These are phyloP conservation scores for Gadus chalcogrammus DNA, from an alignment of 2,113 vertebrate species.

Conservation along the genomic window DNA sequence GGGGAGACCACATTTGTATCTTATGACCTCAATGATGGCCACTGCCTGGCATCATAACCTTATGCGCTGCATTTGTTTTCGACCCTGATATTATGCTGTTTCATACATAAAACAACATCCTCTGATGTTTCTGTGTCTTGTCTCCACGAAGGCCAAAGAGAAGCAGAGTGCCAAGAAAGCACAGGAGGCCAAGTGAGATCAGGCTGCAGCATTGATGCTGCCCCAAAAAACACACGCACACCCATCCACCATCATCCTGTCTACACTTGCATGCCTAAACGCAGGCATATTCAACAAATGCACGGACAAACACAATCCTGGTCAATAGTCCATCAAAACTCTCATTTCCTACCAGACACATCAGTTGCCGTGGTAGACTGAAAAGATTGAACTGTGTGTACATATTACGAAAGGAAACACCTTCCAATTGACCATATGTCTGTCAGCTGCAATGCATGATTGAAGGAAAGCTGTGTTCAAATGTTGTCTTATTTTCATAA, in stretches of 20 bases:
- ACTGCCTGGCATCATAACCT: too few relatives aligned
- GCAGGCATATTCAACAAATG: background rate
- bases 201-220: conserved; percentile 16
- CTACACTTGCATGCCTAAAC: background rate
- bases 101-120: background rate
- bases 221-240: conserved; percentile 20
- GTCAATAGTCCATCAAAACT: conserved; percentile 4
- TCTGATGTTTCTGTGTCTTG: conserved; percentile 39
- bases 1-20: too few relatives aligned
- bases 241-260: background rate
- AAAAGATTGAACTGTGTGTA: conserved; percentile 35
- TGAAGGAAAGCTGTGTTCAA: conserved; percentile 63
- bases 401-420: background rate
- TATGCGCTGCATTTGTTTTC: too few relatives aligned
- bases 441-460: conserved; percentile 59
- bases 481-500: conserved; percentile 78
- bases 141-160: conserved; percentile 84
- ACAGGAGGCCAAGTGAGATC: conserved; percentile 90
- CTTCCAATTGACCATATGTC: conserved; percentile 27
- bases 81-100: too few relatives aligned
- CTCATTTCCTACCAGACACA: conserved; percentile 2
- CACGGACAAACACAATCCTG: conserved; percentile 9
- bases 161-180: conserved; percentile 96
- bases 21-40: too few relatives aligned
- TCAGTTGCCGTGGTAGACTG: conserved; percentile 30